Percentiles rank a stretch among this genome's conserved stretches.
These are phyloP conservation scores for Crematogaster levior DNA, from an alignment of 2,888 invertebrate genomes.

Conservation along the genomic window DNA sequence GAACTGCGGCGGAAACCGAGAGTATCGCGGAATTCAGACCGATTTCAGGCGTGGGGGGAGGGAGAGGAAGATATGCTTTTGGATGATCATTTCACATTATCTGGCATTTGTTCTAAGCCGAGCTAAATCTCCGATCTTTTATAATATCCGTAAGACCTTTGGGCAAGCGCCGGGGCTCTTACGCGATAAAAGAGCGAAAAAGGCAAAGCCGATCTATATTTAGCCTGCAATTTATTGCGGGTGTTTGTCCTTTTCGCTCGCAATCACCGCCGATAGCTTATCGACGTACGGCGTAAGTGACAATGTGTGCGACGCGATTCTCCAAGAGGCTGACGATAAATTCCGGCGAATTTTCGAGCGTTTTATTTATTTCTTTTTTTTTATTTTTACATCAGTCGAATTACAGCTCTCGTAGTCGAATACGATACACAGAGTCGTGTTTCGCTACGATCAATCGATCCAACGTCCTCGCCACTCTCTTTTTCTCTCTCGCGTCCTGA, in stretches of 20 bases:
- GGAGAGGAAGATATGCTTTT: neutral
- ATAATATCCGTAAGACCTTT: neutral
- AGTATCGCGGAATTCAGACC: neutral
- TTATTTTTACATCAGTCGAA: neutral
- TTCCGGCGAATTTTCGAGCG: constrained; percentile 41
- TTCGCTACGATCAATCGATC: neutral
- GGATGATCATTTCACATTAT: neutral
- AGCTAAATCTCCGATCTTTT: neutral
- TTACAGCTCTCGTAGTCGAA: neutral
- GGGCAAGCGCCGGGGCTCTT: no score
- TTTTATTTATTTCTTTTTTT: constrained; percentile 14
- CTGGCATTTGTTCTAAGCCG: neutral
- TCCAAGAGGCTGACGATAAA: constrained; percentile 57
- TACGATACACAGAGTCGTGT: neutral
- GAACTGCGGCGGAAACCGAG: neutral
- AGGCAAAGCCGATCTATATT: neutral
- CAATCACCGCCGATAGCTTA: constrained; percentile 61
- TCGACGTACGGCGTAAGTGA: constrained; percentile 43
- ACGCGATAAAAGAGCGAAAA: constrained; percentile 12
- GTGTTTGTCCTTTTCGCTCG: constrained; percentile 21
- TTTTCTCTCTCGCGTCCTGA: neutral
- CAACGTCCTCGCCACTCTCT: neutral
- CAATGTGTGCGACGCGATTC: constrained; percentile 36
- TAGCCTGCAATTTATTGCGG: constrained; percentile 25
- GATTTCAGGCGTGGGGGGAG: neutral